These are phyloP conservation scores for Nyctalus aviator DNA, from an alignment of 2,797 vertebrate genomes.

Conservation along the genomic window DNA sequence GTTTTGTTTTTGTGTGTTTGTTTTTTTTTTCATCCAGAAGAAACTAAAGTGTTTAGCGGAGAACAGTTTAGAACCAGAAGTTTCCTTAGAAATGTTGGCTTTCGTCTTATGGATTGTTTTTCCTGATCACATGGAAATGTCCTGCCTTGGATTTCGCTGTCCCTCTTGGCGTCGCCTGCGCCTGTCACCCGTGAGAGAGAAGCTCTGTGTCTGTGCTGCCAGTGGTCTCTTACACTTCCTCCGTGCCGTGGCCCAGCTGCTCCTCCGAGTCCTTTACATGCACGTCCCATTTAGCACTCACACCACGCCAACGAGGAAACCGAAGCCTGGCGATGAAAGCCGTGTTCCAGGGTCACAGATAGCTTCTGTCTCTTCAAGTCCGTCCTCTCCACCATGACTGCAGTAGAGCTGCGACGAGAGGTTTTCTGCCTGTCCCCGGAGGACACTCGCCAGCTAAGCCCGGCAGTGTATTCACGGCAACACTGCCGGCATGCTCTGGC, in stretches of 20 bases:
- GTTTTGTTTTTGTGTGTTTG: neutral
- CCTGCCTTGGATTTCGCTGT: neutral
- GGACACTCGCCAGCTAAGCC: neutral
- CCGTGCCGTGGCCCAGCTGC: neutral
- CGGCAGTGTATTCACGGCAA: neutral
- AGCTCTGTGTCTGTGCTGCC: neutral
- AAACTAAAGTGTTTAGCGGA: neutral
- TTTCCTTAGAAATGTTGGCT: neutral
- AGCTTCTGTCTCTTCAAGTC: neutral
- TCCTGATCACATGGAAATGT: neutral
- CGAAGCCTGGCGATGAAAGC: neutral
- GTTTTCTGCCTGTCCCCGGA: neutral
- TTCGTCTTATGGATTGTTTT: neutral
- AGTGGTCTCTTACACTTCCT: neutral
- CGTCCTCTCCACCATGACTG: neutral
- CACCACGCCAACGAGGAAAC: neutral
- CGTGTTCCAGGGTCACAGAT: neutral
- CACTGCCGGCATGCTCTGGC: neutral
- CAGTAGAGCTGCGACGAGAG: too few relatives aligned
- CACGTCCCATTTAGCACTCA: neutral
- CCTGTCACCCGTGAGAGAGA: neutral
- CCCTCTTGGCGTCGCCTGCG: neutral
- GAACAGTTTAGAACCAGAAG: conserved; percentile 14
- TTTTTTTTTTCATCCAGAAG: neutral
- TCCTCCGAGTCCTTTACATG: neutral